These are phyloP conservation scores for Amphiprion ocellaris DNA, from an alignment of 2,113 vertebrate species.

Conservation along the genomic window DNA sequence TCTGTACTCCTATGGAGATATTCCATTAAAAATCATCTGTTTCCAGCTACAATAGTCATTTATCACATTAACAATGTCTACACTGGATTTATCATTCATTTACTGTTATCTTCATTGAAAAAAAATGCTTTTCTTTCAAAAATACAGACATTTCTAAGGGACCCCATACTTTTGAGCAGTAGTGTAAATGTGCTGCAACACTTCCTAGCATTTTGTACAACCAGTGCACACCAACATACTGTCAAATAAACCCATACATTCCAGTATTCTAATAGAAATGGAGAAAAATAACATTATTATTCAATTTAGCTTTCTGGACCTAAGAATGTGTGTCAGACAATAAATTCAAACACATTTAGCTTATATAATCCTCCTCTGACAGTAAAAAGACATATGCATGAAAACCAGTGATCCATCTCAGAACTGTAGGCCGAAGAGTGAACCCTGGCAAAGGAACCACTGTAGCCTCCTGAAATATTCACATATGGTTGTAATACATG, in stretches of 20 bases:
- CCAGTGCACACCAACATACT: background rate
- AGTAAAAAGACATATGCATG: background rate
- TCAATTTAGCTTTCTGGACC: background rate
- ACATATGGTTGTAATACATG: slow-evolving; percentile 1
- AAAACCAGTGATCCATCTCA: slow-evolving; percentile 1
- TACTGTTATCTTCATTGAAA: too few species aligned
- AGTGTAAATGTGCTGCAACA: background rate
- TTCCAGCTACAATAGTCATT: too few species aligned
- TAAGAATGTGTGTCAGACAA: background rate
- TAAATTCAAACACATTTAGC: background rate
- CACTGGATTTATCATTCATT: too few species aligned
- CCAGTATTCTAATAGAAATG: background rate
- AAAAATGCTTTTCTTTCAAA: too few species aligned
- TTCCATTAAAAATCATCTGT: too few species aligned
- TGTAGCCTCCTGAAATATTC: background rate
- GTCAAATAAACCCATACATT: background rate
- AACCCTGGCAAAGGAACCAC: background rate
- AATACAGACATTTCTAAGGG: too few species aligned
- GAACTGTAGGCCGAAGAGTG: background rate
- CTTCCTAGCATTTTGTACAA: background rate
- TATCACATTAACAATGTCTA: too few species aligned
- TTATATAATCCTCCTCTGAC: slow-evolving; percentile 1
- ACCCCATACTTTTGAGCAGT: too few species aligned
- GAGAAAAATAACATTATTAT: background rate
- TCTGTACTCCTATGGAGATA: too few species aligned